Base-by-base conservation (phyloP, 2,888 invertebrate genomes). In the Ochlodes sylvanus region DNA sequence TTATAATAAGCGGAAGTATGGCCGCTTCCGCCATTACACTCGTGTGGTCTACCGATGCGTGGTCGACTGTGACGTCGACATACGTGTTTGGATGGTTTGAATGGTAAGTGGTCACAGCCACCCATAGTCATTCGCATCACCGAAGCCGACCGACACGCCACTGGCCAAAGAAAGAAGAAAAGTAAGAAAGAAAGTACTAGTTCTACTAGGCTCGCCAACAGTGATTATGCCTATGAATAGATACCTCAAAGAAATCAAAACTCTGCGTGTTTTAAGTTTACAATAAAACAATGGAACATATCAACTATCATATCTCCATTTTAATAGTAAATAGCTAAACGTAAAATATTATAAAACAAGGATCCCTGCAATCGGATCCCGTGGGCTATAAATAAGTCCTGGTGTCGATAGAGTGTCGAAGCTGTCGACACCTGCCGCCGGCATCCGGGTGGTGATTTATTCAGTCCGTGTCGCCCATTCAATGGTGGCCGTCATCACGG, bases 1-100 rank as follows among this genome's bases (percentile, higher is more conserved):
- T 55, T 68, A 71, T 71, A 71, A 68, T 54, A 68, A 62, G 62
- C 72, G 74, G 75, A 75, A 71, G 71, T 70, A 55, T 58, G 57
- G 55, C 54, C 60, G 56, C 71, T 73, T 74, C 74, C 74, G 72
- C 38, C 44, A 54, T 52, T 44, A 62, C 41, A 17, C 12, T 19
- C 68, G 68, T 70, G 70, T 72, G 73, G 70, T 47, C 61, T 63
- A 69, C 58, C 66, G 54, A 42, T 41, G 52, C 62, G 52, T 63
- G 38, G 38, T 17, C 17, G 42, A 12, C 21, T 47, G 14, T 21
- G 21, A 34, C 14, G 19, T 19, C 52, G 52, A 34, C 38, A 52
- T 62, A 21, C 61, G 34, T 27, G 27, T 61, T 17, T 17, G 12
- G 12, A 2, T 50, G 15, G 44, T 5, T 6, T 44, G n/a, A n/a